A percentile compares a stretch with the other conserved stretches of the same genome.
Conservation (phyloP, 1,140 invertebrate genomes). For the Anadara kagoshimensis region DNA sequence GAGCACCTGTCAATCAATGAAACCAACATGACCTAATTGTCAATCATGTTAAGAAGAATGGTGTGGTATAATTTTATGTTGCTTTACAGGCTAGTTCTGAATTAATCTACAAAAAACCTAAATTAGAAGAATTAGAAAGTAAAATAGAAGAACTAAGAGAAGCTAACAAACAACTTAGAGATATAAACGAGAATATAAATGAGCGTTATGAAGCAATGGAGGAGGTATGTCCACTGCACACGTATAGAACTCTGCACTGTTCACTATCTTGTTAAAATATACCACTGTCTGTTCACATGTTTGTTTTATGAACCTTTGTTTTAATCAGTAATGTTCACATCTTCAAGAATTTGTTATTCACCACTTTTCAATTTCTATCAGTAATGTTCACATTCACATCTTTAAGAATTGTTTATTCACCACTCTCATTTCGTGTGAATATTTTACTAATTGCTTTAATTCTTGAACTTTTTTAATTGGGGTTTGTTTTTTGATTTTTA, state of each 20-base stretch:
- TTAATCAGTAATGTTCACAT: not conserved
- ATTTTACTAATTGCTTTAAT: too few relatives aligned
- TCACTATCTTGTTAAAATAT: too few relatives aligned
- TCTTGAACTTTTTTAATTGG: too few relatives aligned
- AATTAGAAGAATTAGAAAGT: slow-evolving; percentile 52
- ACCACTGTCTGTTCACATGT: not conserved
- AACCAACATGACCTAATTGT: too few relatives aligned
- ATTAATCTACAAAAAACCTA: slow-evolving; percentile 61
- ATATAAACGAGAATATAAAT: slow-evolving; percentile 59
- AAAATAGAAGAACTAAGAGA: slow-evolving; percentile 59
- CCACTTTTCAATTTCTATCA: too few relatives aligned
- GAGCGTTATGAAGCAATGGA: slow-evolving; percentile 52
- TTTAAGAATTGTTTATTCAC: not conserved
- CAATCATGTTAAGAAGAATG: not conserved
- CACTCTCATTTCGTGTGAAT: too few relatives aligned
- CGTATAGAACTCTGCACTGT: not conserved
- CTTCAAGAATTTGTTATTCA: not conserved
- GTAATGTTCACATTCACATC: not conserved
- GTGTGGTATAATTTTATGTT: slow-evolving; percentile 9
- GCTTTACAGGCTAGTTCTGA: slow-evolving; percentile 54
- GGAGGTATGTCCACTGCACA: slow-evolving; percentile 40
- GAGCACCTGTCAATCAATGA: too few relatives aligned
- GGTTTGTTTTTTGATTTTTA: too few relatives aligned
- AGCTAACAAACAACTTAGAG: slow-evolving; percentile 58
- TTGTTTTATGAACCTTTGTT: not conserved